Percentiles rank a stretch among this genome's conserved stretches.
Conservation (phyloP, 23 tunicate genomes). For the Ascidia mentula region DNA sequence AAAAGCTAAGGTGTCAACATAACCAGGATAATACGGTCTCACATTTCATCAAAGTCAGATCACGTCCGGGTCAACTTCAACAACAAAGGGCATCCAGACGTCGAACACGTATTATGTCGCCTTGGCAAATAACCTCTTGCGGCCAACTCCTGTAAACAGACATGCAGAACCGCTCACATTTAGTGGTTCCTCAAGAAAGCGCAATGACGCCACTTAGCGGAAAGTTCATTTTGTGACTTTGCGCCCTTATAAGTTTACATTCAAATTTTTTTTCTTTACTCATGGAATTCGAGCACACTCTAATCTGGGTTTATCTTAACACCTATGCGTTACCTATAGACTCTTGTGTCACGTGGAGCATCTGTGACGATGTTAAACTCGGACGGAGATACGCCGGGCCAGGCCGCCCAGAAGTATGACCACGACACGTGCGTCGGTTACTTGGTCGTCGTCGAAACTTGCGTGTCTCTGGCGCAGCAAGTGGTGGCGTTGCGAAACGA, state of each 20-base stretch:
- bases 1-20: too few species aligned
- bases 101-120: not conserved
- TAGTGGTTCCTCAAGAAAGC: too few species aligned
- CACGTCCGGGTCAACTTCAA: not conserved
- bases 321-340: constrained; percentile 13
- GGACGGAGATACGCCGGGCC: constrained; percentile 89
- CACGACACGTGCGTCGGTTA: constrained; percentile 82
- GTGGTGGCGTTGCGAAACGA: constrained; percentile 65
- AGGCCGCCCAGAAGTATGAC: constrained; percentile 80
- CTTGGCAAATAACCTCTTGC: not conserved
- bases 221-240: too few species aligned
- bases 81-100: not conserved
- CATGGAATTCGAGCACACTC: too few species aligned
- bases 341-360: constrained; percentile 81
- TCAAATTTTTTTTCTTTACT: too few species aligned
- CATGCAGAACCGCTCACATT: too few species aligned
- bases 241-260: too few species aligned
- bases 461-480: constrained; percentile 93
- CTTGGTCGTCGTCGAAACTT: constrained; percentile 94
- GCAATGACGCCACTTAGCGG: too few species aligned
- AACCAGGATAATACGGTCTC: too few species aligned
- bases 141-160: too few species aligned
- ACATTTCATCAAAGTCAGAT: not conserved
- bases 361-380: constrained; percentile 84
- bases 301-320: too few species aligned